Percentiles rank a stretch among this genome's conserved stretches.
These are phyloP conservation scores for Natator depressus DNA, from an alignment of 2,113 vertebrate genomes.

Conservation along the genomic window DNA sequence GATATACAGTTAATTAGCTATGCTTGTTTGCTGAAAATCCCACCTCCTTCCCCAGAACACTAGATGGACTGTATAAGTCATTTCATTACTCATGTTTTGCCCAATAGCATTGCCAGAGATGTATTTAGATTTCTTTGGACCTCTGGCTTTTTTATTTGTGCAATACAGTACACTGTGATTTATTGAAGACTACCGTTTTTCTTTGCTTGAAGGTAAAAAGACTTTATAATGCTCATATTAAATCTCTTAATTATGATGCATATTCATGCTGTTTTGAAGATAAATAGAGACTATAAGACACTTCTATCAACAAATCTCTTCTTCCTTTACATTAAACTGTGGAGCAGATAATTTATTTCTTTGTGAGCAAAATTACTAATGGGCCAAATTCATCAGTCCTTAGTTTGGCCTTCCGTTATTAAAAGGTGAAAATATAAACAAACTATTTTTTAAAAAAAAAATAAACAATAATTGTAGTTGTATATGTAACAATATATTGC, in stretches of 20 bases:
- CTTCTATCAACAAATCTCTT: neutral
- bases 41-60: neutral
- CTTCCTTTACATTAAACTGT: constrained; percentile 7
- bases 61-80: neutral
- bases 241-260: neutral
- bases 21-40: neutral
- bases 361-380: neutral
- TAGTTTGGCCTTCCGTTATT: neutral
- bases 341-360: neutral
- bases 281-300: neutral
- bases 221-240: neutral
- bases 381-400: neutral
- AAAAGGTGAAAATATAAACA: neutral
- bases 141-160: neutral
- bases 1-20: neutral
- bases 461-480: neutral
- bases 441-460: neutral
- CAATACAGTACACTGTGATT: neutral
- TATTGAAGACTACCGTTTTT: neutral
- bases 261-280: neutral
- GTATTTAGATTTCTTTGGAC: neutral
- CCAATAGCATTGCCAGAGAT: neutral
- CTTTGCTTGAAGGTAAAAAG: neutral
- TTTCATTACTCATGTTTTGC: neutral
- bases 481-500: neutral